These are phyloP conservation scores for Dendrolimus houi DNA, from an alignment of 2,888 invertebrate species.

Conservation along the genomic window DNA sequence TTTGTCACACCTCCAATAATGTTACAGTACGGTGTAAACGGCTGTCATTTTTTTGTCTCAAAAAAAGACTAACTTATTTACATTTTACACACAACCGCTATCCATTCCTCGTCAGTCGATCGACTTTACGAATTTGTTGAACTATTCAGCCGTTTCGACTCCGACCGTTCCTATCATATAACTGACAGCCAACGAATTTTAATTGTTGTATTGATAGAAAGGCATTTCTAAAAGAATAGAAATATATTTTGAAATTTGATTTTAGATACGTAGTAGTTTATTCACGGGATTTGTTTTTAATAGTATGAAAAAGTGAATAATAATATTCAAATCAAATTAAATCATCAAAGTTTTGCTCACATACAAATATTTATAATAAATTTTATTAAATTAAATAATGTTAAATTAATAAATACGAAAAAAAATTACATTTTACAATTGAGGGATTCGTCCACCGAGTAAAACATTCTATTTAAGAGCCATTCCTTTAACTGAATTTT, in stretches of 20 bases:
- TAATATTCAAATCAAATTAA: too few relatives aligned
- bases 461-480: too few relatives aligned
- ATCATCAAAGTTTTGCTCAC: too few relatives aligned
- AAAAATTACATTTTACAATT: too few relatives aligned
- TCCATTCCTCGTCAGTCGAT: slow-evolving; percentile 11
- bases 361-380: too few relatives aligned
- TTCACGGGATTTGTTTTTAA: neutral
- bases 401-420: too few relatives aligned
- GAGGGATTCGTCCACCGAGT: too few relatives aligned
- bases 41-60: slow-evolving; percentile 3
- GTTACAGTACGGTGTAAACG: slow-evolving; percentile 7
- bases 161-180: neutral
- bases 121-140: neutral
- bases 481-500: too few relatives aligned
- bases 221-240: neutral
- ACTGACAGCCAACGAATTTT: slow-evolving; percentile 20
- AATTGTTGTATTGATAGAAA: slow-evolving; percentile 26
- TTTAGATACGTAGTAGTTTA: neutral
- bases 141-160: slow-evolving; percentile 5
- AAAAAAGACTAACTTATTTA: slow-evolving; percentile 10
- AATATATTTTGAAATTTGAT: neutral
- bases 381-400: too few relatives aligned
- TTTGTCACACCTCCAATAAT: too few relatives aligned
- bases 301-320: too few relatives aligned
- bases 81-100: slow-evolving; percentile 10